Conservation (phyloP, 37 sponge, comb jelly and placozoan genomes). For the Chondrosia reniformis region DNA sequence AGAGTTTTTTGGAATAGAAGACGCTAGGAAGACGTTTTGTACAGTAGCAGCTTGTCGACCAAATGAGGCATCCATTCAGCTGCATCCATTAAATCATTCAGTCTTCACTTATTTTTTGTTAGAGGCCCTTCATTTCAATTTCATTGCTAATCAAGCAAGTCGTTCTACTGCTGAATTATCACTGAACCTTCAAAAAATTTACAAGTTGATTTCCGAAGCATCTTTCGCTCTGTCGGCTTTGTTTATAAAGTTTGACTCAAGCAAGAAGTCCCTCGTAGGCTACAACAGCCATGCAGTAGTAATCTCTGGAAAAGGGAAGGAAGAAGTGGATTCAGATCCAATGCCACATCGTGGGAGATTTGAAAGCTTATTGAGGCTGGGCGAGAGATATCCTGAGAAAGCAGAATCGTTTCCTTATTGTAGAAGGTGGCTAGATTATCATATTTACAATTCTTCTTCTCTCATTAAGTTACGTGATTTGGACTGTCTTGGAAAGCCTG, state of each 20-base stretch:
- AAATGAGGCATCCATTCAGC: constrained; percentile 1
- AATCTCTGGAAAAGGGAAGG: neutral
- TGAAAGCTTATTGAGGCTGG: neutral
- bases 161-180: neutral
- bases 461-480: neutral
- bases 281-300: neutral
- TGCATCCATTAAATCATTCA: constrained; percentile 1
- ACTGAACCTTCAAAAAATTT: neutral
- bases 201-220: neutral
- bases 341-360: neutral
- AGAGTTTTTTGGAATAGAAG: neutral
- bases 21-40: neutral
- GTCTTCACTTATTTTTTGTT: constrained; percentile 16
- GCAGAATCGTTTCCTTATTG: neutral
- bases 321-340: neutral
- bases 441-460: neutral
- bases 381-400: neutral
- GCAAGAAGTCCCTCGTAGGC: neutral
- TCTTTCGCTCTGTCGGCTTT: neutral
- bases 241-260: neutral
- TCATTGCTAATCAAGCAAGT: neutral
- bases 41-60: constrained; percentile 11
- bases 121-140: neutral
- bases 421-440: neutral
- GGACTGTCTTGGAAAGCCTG: neutral